A percentile compares a stretch with the other conserved stretches of the same genome.
Evolutionary conservation across 1,140 invertebrate genomes (phyloP).

Genomic region (Macrobrachium rosenbergii): DNA sequence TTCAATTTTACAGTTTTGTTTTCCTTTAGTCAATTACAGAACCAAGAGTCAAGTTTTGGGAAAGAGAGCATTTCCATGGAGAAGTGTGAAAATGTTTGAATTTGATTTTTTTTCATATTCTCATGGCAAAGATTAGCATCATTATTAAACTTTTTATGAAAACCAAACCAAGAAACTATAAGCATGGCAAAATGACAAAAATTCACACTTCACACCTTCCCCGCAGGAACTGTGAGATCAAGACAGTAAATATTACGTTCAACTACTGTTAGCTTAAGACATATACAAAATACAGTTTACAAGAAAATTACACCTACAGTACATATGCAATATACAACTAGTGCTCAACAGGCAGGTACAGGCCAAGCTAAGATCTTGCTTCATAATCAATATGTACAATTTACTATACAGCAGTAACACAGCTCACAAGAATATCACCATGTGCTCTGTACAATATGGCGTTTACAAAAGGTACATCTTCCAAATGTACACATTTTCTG

Average conservation of each 20-base stretch:
- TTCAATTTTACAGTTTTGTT: constrained; percentile 20
- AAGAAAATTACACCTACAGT: constrained; percentile 62
- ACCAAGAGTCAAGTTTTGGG: constrained; percentile 50
- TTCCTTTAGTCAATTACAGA: constrained; percentile 45
- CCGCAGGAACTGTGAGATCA: constrained; percentile 57
- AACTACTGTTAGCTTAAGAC: constrained; percentile 63
- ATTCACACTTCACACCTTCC: constrained; percentile 53
- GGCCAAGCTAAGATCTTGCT: constrained; percentile 66
- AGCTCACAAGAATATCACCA: constrained; percentile 66
- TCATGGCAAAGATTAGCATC: constrained; percentile 27
- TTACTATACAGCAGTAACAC: constrained; percentile 67
- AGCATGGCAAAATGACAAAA: constrained; percentile 48
- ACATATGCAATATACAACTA: constrained; percentile 63
- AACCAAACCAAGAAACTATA: constrained; percentile 55
- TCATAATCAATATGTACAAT: constrained; percentile 66
- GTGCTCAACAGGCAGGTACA: constrained; percentile 65
- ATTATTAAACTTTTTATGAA: constrained; percentile 30
- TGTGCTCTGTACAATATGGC: constrained; percentile 66
- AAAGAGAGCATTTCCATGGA: constrained; percentile 58
- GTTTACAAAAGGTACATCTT: constrained; percentile 66
- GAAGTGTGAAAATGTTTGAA: constrained; percentile 58
- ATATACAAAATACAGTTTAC: constrained; percentile 65
- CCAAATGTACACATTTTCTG: constrained; percentile 67
- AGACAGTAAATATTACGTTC: constrained; percentile 63
- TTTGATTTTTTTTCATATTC: constrained; percentile 26